Percentiles rank a stretch among this genome's conserved stretches.
Evolutionary conservation across 2,888 invertebrate genomes (phyloP).

Genomic region (Amiota communis): DNA sequence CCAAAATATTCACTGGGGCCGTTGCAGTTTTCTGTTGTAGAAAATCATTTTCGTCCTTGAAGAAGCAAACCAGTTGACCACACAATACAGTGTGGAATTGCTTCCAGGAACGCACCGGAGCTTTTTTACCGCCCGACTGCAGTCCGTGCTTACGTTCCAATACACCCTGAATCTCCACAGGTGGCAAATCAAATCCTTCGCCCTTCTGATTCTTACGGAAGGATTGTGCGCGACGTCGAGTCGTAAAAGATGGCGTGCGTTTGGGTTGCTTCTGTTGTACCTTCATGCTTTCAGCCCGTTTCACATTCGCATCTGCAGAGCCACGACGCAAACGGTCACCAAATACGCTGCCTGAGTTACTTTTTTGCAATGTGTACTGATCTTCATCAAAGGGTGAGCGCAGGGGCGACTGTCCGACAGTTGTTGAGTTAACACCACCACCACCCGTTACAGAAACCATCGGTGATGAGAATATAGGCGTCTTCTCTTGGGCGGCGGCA

Average conservation of each 20-base stretch:
- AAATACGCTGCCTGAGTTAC: constrained; percentile 65
- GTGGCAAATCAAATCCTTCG: constrained; percentile 81
- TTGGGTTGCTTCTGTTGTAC: constrained; percentile 87
- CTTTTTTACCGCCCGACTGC: constrained; percentile 93
- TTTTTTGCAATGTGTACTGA: constrained; percentile 65
- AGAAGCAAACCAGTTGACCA: constrained; percentile 97
- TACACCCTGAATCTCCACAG: constrained; percentile 91
- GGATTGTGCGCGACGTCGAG: constrained; percentile 89
- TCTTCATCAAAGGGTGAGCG: constrained; percentile 64
- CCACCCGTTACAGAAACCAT: constrained; percentile 64
- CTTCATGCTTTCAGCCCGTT: constrained; percentile 93
- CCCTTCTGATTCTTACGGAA: constrained; percentile 82
- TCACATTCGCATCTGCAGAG: constrained; percentile 77
- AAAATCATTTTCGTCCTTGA: constrained; percentile 95
- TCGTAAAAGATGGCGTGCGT: constrained; percentile 95
- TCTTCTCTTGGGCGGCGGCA: constrained; percentile 73
- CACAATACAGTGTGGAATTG: constrained; percentile 95
- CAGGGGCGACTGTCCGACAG: constrained; percentile 52
- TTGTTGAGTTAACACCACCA: constrained; percentile 54
- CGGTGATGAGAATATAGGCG: constrained; percentile 70
- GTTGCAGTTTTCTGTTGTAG: constrained; percentile 89
- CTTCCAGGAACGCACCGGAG: constrained; percentile 97
- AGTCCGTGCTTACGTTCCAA: constrained; percentile 96
- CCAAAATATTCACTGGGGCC: constrained; percentile 85
- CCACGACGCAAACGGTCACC: constrained; percentile 79